Conservation (phyloP, 2,797 vertebrate genomes). For the Muscicapa striata region DNA sequence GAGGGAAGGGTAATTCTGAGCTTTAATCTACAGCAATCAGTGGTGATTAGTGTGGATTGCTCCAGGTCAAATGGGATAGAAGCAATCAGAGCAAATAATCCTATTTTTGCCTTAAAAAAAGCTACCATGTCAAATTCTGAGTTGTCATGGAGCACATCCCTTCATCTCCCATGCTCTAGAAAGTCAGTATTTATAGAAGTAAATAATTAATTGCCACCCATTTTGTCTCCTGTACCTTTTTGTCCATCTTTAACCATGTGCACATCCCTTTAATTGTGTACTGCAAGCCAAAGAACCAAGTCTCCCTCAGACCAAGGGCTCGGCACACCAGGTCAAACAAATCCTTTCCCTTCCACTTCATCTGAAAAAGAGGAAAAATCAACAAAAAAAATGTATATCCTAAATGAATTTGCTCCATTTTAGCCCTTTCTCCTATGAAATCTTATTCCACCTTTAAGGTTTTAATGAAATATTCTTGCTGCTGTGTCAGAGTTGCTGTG, state of each 20-base stretch:
- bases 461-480: background rate
- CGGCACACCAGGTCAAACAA: conserved; percentile 92
- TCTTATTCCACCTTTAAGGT: background rate
- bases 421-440: background rate
- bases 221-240: conserved; percentile 78
- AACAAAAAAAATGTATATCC: background rate
- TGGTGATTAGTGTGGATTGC: background rate
- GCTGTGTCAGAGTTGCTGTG: background rate
- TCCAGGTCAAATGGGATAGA: background rate
- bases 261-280: conserved; percentile 90
- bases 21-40: background rate
- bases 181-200: background rate
- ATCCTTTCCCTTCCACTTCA: conserved; percentile 95
- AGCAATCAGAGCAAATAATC: background rate
- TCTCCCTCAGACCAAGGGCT: conserved; percentile 91
- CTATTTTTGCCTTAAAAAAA: background rate
- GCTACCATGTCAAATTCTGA: background rate
- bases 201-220: background rate
- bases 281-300: conserved; percentile 93
- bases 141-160: background rate
- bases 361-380: conserved; percentile 71
- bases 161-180: background rate
- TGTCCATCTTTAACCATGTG: conserved; percentile 92
- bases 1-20: background rate
- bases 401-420: background rate